Percentiles rank a stretch among this genome's conserved stretches.
Conservation (phyloP, 2,888 invertebrate species). For the Brachypalpus laphriformis region DNA sequence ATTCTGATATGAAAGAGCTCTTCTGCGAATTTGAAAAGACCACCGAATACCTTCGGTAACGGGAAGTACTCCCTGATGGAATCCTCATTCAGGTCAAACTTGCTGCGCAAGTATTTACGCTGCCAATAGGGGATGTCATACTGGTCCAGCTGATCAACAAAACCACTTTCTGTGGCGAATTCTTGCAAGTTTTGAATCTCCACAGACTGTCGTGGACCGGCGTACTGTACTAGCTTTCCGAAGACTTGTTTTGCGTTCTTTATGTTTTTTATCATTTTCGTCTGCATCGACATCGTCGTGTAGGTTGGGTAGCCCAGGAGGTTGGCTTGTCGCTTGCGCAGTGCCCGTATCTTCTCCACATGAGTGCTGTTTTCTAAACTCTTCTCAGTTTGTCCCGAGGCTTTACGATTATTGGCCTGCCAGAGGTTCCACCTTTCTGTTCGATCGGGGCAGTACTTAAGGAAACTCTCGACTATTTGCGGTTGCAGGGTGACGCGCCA, state of each 20-base stretch:
- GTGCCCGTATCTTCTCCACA: slow-evolving; percentile 90
- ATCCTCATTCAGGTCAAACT: slow-evolving; percentile 88
- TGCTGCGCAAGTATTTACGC: slow-evolving; percentile 87
- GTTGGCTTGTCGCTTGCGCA: slow-evolving; percentile 88
- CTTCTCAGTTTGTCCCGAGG: slow-evolving; percentile 86
- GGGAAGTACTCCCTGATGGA: slow-evolving; percentile 92
- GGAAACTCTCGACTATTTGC: slow-evolving; percentile 88
- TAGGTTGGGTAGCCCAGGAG: slow-evolving; percentile 91
- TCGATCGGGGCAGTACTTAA: slow-evolving; percentile 93
- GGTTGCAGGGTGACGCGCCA: slow-evolving; percentile 93
- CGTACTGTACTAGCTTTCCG: slow-evolving; percentile 86
- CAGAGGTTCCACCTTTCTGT: slow-evolving; percentile 92
- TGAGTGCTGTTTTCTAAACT: slow-evolving; percentile 88
- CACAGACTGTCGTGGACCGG: slow-evolving; percentile 89
- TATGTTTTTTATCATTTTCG: slow-evolving; percentile 93
- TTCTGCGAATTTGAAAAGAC: slow-evolving; percentile 90
- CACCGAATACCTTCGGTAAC: slow-evolving; percentile 89
- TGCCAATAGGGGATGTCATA: slow-evolving; percentile 96
- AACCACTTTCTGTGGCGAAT: slow-evolving; percentile 90
- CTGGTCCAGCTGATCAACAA: slow-evolving; percentile 87
- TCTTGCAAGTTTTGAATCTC: slow-evolving; percentile 89
- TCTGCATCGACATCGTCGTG: slow-evolving; percentile 95
- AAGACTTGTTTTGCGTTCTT: slow-evolving; percentile 89
- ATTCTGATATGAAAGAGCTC: slow-evolving; percentile 91
- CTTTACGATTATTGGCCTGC: slow-evolving; percentile 89